Evolutionary conservation across 2,888 invertebrate genomes (phyloP).

Genomic region (Lumbricus terrestris): DNA sequence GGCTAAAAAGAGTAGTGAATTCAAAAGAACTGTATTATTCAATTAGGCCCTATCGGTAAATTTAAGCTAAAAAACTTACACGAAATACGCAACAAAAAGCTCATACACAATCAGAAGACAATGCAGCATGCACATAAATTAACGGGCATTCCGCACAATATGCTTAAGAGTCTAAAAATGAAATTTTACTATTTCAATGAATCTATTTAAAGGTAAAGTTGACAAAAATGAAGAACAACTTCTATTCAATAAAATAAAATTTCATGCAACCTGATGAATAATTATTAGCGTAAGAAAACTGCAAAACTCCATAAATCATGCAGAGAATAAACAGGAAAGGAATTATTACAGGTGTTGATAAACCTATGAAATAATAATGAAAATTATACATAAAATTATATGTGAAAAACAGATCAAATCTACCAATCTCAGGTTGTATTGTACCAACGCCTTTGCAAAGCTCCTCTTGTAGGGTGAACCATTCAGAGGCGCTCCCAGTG

Average conservation of each 20-base stretch:
- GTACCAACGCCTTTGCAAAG: no score
- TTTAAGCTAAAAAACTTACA: neutral
- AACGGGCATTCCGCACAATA: neutral
- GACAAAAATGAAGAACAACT: neutral
- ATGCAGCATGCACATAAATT: neutral
- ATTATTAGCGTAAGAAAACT: neutral
- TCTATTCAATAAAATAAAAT: neutral
- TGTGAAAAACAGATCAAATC: no score
- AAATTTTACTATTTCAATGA: neutral
- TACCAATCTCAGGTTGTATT: no score
- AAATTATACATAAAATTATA: neutral
- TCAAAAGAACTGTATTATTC: neutral
- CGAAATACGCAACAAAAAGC: neutral
- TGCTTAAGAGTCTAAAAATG: neutral
- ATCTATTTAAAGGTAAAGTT: neutral
- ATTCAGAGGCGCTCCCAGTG: no score
- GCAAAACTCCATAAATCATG: neutral
- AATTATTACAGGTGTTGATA: neutral
- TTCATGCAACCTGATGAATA: neutral
- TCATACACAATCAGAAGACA: neutral
- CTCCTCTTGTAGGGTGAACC: no score
- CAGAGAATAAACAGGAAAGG: neutral
- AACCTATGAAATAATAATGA: neutral
- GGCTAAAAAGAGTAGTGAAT: neutral
- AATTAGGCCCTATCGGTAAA: no score